These are phyloP conservation scores for Cebidichthys violaceus DNA, from an alignment of 2,113 vertebrate species.

Conservation along the genomic window DNA sequence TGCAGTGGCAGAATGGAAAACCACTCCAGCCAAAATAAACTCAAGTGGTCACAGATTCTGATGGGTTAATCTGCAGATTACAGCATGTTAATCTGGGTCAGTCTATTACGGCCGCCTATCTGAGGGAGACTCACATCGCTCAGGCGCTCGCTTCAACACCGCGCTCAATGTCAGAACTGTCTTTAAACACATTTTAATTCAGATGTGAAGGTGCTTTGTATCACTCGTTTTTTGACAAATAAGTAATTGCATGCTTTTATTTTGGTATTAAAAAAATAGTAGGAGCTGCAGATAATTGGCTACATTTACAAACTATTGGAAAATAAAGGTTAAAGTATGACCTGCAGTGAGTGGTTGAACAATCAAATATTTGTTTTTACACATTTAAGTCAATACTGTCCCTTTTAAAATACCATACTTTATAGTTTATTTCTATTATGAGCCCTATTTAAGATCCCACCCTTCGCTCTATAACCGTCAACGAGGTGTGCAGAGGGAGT, in stretches of 20 bases:
- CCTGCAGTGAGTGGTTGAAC: not conserved
- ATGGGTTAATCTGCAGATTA: constrained; percentile 79
- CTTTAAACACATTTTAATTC: not conserved
- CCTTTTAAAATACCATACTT: not conserved
- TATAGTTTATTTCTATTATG: accelerated
- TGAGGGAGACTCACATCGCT: not conserved
- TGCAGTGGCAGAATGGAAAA: not conserved
- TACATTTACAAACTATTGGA: not conserved
- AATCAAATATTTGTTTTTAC: not conserved
- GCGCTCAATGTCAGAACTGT: not conserved
- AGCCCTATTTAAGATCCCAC: not conserved
- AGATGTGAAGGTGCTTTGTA: not conserved
- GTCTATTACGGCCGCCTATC: constrained; percentile 43
- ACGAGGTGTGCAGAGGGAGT: constrained; percentile 13
- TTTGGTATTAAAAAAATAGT: not conserved
- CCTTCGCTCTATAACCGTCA: not conserved
- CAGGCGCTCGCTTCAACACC: not conserved
- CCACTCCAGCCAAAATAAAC: constrained; percentile 52
- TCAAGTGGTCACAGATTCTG: constrained; percentile 58
- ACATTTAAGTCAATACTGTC: not conserved
- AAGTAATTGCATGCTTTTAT: not conserved
- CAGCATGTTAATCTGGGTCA: constrained; percentile 73
- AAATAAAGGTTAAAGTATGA: not conserved
- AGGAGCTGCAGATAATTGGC: not conserved
- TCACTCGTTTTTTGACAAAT: not conserved